phyloP scores from a whole-genome alignment of 2,888 invertebrate genomes.

The Dynastes maya region DNA sequence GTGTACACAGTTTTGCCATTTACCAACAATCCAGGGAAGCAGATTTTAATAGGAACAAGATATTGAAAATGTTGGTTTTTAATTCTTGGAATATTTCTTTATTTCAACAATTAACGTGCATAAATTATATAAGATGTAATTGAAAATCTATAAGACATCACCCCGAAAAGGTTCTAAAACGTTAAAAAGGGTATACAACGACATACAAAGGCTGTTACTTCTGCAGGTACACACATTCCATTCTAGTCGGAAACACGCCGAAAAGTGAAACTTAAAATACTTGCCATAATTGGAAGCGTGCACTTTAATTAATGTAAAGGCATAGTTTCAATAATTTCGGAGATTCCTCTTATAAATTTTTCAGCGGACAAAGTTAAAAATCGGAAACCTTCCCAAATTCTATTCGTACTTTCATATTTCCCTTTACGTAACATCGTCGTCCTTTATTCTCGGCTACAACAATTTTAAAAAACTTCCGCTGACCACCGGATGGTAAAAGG shows the following conservation, averaged over 20 bases:
- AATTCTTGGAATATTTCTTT: no score
- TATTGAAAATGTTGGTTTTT: no score
- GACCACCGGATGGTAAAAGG: conserved; percentile 64
- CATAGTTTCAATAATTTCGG: conserved; percentile 43
- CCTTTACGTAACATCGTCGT: conserved; percentile 26
- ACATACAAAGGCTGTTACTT: no score
- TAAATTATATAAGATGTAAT: no score
- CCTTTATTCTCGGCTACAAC: conserved; percentile 20
- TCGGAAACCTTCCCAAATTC: conserved; percentile 26
- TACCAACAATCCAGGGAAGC: no score
- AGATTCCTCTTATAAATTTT: conserved; percentile 42
- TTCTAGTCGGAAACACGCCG: neutral
- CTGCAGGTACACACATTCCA: conserved; percentile 4
- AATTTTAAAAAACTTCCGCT: conserved; percentile 50
- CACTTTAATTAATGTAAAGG: conserved; percentile 38
- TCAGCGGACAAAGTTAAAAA: conserved; percentile 27
- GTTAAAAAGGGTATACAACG: no score
- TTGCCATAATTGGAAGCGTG: conserved; percentile 6
- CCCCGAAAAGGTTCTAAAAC: no score
- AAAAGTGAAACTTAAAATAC: conserved; percentile 28
- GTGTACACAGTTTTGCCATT: no score
- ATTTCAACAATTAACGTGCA: no score
- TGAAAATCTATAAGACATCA: no score
- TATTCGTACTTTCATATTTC: conserved; percentile 28
- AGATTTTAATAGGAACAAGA: no score